Conservation (phyloP, 1,140 invertebrate genomes). For the Thaumetopoea pityocampa region DNA sequence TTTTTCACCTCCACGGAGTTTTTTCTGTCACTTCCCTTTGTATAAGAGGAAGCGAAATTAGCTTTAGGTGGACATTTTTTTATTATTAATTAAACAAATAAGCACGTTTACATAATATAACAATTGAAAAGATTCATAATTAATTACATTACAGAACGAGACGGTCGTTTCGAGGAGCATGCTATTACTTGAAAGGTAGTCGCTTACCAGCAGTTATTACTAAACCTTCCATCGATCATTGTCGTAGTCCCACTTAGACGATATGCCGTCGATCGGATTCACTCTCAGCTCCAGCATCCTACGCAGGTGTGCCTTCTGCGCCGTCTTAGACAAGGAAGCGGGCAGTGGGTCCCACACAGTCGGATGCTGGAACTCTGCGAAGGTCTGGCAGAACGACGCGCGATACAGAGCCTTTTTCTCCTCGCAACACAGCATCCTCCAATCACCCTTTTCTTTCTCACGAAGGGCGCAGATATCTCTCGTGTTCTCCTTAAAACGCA, state of each 20-base stretch:
- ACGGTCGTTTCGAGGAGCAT: too few relatives aligned
- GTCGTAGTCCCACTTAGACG: constrained; percentile 82
- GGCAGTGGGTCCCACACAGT: constrained; percentile 89
- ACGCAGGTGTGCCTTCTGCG: constrained; percentile 84
- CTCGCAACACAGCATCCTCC: constrained; percentile 90
- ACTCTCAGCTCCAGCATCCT: constrained; percentile 87
- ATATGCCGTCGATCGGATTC: constrained; percentile 86
- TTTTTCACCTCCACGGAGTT: too few relatives aligned
- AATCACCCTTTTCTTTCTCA: constrained; percentile 96
- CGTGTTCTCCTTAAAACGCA: constrained; percentile 86
- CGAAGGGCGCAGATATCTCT: constrained; percentile 81
- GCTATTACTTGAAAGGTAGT: too few relatives aligned
- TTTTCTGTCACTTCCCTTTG: too few relatives aligned
- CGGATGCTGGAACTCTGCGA: constrained; percentile 91
- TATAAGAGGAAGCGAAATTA: too few relatives aligned
- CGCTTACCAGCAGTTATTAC: too few relatives aligned
- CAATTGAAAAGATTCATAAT: too few relatives aligned
- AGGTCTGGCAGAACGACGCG: constrained; percentile 94
- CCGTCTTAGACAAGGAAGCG: constrained; percentile 81
- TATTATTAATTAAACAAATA: too few relatives aligned
- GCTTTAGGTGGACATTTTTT: too few relatives aligned
- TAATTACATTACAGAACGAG: too few relatives aligned
- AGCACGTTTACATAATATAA: too few relatives aligned
- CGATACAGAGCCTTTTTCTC: constrained; percentile 96
- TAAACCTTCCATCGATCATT: constrained; percentile 81